Evolutionary conservation across 2,113 vertebrate species (phyloP).

Genomic region (Terrapene triunguis): DNA sequence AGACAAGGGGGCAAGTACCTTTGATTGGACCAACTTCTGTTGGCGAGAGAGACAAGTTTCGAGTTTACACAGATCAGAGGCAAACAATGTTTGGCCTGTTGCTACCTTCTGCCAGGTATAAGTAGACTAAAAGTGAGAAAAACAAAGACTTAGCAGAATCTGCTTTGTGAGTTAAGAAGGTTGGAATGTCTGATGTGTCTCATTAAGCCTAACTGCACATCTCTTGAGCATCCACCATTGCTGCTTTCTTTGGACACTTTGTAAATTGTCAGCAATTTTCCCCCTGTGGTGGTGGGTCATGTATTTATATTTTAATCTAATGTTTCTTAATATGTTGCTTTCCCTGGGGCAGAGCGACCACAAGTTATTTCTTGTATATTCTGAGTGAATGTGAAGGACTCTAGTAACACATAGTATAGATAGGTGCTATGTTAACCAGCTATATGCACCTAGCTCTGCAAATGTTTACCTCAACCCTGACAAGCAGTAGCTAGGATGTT

Average conservation of each 20-base stretch:
- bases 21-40: too few relatives aligned
- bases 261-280: not conserved
- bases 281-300: accelerated
- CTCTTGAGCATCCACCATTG: accelerated
- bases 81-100: not conserved
- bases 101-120: not conserved
- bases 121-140: not conserved
- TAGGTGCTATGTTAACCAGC: not conserved
- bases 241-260: not conserved
- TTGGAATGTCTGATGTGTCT: not conserved
- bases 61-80: not conserved
- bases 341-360: accelerated
- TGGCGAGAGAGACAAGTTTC: too few relatives aligned
- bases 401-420: not conserved
- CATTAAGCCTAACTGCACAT: not conserved
- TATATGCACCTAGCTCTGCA: not conserved
- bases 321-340: not conserved
- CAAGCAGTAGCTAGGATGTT: not conserved
- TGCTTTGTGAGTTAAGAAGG: not conserved
- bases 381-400: not conserved
- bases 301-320: not conserved
- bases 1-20: too few relatives aligned
- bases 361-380: not conserved
- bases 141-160: not conserved
- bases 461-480: not conserved